Conservation (phyloP, 2,888 invertebrate genomes). For the Hemistola chrysoprasaria region DNA sequence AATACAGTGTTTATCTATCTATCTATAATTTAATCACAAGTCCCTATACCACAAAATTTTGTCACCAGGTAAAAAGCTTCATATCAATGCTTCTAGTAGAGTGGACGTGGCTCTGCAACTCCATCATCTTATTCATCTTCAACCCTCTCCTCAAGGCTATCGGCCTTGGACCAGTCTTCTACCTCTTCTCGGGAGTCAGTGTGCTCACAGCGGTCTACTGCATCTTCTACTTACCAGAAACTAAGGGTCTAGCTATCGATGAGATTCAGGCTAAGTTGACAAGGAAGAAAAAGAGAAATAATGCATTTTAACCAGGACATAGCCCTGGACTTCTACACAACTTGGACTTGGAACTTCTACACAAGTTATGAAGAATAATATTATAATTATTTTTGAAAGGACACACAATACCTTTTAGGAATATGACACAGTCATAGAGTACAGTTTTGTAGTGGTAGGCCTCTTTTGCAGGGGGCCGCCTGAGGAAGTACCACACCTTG, state of each 20-base stretch:
- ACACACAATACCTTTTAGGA: too few species aligned
- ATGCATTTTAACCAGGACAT: slow-evolving; percentile 1
- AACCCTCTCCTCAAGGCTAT: slow-evolving; percentile 48
- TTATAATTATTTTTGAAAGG: too few species aligned
- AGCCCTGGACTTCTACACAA: too few species aligned
- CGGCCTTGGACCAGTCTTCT: slow-evolving; percentile 57
- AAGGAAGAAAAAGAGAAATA: slow-evolving; percentile 24
- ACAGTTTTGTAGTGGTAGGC: too few species aligned
- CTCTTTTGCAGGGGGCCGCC: too few species aligned
- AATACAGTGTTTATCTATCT: too few species aligned
- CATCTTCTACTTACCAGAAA: slow-evolving; percentile 48
- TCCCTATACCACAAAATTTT: too few species aligned
- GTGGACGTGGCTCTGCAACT: slow-evolving; percentile 57
- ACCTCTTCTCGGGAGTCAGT: slow-evolving; percentile 48
- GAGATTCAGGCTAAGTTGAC: slow-evolving; percentile 44
- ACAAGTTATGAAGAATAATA: too few species aligned
- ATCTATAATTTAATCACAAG: too few species aligned
- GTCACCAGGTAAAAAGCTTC: slow-evolving; percentile 50
- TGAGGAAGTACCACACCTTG: too few species aligned
- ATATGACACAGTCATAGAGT: too few species aligned
- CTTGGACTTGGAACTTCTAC: too few species aligned
- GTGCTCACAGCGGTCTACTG: slow-evolving; percentile 42
- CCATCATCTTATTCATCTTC: slow-evolving; percentile 53
- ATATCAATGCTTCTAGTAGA: slow-evolving; percentile 51
- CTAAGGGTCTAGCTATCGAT: slow-evolving; percentile 49